Evolutionary conservation across 1,140 invertebrate species (phyloP).

Genomic region (Pentalonia nigronervosa): DNA sequence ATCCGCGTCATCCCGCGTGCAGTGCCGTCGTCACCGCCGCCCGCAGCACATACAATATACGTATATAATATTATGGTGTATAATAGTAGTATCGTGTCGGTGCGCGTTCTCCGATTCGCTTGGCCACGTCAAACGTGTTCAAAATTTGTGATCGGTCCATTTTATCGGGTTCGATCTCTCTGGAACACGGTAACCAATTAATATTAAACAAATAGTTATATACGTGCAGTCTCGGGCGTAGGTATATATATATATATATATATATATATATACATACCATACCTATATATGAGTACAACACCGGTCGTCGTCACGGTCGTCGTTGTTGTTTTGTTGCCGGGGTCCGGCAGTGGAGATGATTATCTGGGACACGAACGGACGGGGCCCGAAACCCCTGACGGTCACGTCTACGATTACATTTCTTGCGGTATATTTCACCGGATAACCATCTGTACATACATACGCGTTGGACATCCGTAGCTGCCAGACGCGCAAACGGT

Average conservation of each 20-base stretch:
- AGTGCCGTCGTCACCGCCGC: conserved; percentile 10
- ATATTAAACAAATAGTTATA: conserved; percentile 57
- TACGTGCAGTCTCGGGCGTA: not conserved
- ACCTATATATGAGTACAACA: not conserved
- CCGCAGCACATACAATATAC: not conserved
- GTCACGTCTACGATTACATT: conserved; percentile 58
- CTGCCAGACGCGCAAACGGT: conserved; percentile 27
- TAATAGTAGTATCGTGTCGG: not conserved
- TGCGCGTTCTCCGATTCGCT: conserved; percentile 50
- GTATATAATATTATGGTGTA: not conserved
- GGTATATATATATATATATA: not conserved
- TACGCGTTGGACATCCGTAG: not conserved
- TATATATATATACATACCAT: not conserved
- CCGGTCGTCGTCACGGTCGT: not conserved
- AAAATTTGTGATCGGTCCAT: conserved; percentile 57
- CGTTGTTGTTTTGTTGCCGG: not conserved
- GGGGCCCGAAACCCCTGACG: conserved; percentile 54
- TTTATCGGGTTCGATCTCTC: conserved; percentile 56
- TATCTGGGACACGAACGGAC: conserved; percentile 55
- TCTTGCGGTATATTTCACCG: conserved; percentile 57
- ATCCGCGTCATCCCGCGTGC: conserved; percentile 41
- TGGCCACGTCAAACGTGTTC: conserved; percentile 57
- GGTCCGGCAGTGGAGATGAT: conserved; percentile 30
- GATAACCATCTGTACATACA: conserved; percentile 39
- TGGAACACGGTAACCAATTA: conserved; percentile 56